Evolutionary conservation across 2,797 vertebrate genomes (phyloP).

Genomic region (Oreochromis mossambicus): DNA sequence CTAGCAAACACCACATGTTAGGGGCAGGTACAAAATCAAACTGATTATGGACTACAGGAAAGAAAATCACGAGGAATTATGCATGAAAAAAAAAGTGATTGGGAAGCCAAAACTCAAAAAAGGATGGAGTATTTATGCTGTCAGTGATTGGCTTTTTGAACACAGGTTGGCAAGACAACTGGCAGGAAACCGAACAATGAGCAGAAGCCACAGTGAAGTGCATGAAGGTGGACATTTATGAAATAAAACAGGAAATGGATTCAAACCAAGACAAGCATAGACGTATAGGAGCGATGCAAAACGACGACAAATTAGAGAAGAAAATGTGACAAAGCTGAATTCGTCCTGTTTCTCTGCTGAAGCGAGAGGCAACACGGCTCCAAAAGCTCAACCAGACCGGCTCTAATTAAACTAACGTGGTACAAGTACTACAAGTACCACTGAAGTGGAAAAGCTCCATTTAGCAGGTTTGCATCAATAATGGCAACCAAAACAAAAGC

Average conservation of each 20-base stretch:
- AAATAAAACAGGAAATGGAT: neutral
- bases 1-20: neutral
- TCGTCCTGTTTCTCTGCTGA: neutral
- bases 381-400: neutral
- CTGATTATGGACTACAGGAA: fast-evolving
- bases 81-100: neutral
- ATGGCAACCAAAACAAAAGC: neutral
- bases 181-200: neutral
- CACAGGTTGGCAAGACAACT: neutral
- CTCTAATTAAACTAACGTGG: neutral
- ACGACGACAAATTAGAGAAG: neutral
- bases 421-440: neutral
- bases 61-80: fast-evolving
- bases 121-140: fast-evolving
- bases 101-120: neutral
- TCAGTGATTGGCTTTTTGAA: neutral
- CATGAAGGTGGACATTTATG: neutral
- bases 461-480: neutral
- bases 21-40: neutral
- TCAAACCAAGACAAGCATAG: neutral
- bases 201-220: fast-evolving
- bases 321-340: neutral
- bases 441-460: neutral
- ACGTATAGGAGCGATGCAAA: neutral
- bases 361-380: no score